Conservation (phyloP, 2,888 invertebrate genomes). For the Baronia brevicornis region DNA sequence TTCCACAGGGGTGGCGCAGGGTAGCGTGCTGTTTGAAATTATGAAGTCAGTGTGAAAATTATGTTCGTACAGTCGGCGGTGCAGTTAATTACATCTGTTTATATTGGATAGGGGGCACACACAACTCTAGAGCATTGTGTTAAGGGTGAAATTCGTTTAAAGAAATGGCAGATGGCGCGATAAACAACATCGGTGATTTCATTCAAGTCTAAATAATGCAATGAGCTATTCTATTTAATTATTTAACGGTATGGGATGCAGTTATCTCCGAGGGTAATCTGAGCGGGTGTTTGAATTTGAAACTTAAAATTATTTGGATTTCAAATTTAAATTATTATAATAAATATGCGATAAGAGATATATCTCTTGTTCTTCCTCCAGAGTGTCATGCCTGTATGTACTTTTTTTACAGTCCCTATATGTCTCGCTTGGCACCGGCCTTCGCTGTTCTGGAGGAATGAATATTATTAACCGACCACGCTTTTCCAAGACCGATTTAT, state of each 20-base stretch:
- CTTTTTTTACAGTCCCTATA: too few species aligned
- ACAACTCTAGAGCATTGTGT: conserved; percentile 9
- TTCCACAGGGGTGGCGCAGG: conserved; percentile 19
- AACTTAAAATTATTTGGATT: too few species aligned
- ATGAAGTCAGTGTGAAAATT: conserved; percentile 39
- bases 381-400: too few species aligned
- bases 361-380: too few species aligned
- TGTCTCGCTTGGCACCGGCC: too few species aligned
- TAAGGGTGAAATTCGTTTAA: conserved; percentile 14
- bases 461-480: too few species aligned
- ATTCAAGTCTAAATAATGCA: conserved; percentile 14
- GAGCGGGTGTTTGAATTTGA: too few species aligned
- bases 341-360: too few species aligned
- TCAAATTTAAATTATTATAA: too few species aligned
- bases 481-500: too few species aligned
- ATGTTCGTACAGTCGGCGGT: conserved; percentile 23
- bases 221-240: conserved; percentile 16
- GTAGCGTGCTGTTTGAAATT: conserved; percentile 28
- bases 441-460: too few species aligned
- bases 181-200: conserved; percentile 15
- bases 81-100: conserved; percentile 23
- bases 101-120: conserved; percentile 4
- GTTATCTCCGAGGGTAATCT: too few species aligned
- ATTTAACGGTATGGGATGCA: conserved; percentile 14
- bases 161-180: conserved; percentile 13